phyloP scores from a whole-genome alignment of 2,888 invertebrate genomes.

The Caenorhabditis wallacei region DNA sequence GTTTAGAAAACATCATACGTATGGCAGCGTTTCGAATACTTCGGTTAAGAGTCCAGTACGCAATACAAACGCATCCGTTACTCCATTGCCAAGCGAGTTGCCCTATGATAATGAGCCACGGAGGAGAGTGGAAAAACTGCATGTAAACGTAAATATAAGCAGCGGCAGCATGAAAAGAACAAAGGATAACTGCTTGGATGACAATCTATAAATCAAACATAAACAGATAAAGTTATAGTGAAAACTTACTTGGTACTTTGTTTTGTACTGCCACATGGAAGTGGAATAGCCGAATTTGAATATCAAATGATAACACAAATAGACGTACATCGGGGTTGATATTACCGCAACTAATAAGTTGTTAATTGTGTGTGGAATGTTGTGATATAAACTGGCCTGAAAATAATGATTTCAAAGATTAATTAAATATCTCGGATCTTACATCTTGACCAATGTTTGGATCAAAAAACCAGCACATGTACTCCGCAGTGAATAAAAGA shows the following conservation, averaged over 20 bases:
- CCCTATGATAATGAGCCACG: slow-evolving; percentile 55
- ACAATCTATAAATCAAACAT: slow-evolving; percentile 55
- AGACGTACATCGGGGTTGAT: slow-evolving; percentile 55
- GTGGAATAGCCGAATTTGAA: slow-evolving; percentile 18
- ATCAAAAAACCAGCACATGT: slow-evolving; percentile 38
- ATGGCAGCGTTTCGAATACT: slow-evolving; percentile 35
- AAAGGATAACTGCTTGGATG: slow-evolving; percentile 60
- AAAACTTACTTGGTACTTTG: slow-evolving; percentile 24
- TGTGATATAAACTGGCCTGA: slow-evolving; percentile 19
- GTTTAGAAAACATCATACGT: slow-evolving; percentile 22
- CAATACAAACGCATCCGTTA: slow-evolving; percentile 49
- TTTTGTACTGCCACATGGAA: slow-evolving; percentile 29
- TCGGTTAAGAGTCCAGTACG: slow-evolving; percentile 40
- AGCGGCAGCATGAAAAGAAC: slow-evolving; percentile 60
- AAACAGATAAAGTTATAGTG: neutral
- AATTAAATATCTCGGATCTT: slow-evolving; percentile 1
- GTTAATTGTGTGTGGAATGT: slow-evolving; percentile 60
- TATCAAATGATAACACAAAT: slow-evolving; percentile 40
- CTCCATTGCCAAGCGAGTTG: slow-evolving; percentile 67
- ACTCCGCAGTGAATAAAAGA: slow-evolving; percentile 27
- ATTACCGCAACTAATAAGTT: slow-evolving; percentile 52
- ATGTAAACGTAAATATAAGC: slow-evolving; percentile 68
- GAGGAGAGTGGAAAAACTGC: slow-evolving; percentile 62
- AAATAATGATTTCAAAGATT: neutral
- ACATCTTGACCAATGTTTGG: slow-evolving; percentile 30